Base-by-base conservation (phyloP, 2,797 vertebrate species). In the Coracias cyanogaster region DNA sequence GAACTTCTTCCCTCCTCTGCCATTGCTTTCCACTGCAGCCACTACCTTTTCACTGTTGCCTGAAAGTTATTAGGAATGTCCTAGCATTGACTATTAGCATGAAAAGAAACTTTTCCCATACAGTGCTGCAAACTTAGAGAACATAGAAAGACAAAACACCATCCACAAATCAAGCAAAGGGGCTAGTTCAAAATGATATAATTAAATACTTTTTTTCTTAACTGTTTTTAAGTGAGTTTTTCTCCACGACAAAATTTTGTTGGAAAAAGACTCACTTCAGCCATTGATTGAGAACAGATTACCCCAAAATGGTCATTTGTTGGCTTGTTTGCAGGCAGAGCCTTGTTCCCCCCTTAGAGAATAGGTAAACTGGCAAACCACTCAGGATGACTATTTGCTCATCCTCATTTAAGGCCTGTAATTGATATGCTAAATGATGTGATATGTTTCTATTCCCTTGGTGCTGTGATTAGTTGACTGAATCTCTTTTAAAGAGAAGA, bases 341-440 rank as follows among this genome's bases (percentile, higher is more conserved):
- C 31, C 39, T 80, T 16, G 22, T 86, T 48, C 46, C 35, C 29
- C 39, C 54, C 37, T 83, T 29, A 16, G 81, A 86, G 70, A 90
- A 58, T 3, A 54, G 70, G n/a, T 67, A 79, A 93, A 83, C 78
- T 78, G 62, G 84, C 49, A 92, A 91, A 77, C 35, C 0, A 0
- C 37, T 88, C 77, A 33, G 4, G 6, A 60, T 64, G 35, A 76
- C 82, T 89, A 46, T 90, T 89, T 88, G 81, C 60, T 93, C 66
- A 80, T 96, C 88, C 74, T 94, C 70, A 29, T 76, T 90, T 88
- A 66, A 89, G 86, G 66, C 55, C 86, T 93, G 88, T 91, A 89
- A 93, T 57, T 93, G 88, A 94, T 86, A 82, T 7, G 0, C 45
- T 82, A 64, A 91, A 90, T 67, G 70, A 86, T 2, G 3, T 60